phyloP scores from a whole-genome alignment of 2,888 invertebrate genomes.

The Mythimna loreyi region DNA sequence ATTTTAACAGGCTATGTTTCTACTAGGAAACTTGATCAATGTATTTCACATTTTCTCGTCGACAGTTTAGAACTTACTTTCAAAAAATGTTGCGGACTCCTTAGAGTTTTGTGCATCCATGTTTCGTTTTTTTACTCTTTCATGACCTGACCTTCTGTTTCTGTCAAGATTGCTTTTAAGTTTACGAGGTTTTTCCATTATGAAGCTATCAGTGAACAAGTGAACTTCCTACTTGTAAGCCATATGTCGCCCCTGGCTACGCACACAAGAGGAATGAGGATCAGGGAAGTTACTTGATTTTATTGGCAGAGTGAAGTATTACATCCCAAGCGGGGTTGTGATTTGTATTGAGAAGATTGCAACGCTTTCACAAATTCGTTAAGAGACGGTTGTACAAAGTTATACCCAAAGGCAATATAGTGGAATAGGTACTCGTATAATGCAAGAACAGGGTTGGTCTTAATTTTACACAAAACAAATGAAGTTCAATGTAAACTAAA shows the following conservation, averaged over 20 bases:
- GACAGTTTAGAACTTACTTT: neutral
- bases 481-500: constrained; percentile 36
- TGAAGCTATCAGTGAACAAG: constrained; percentile 22
- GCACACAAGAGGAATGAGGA: neutral
- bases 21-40: constrained; percentile 16
- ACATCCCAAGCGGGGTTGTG: no score
- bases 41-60: neutral
- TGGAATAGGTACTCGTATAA: no score
- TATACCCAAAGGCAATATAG: neutral
- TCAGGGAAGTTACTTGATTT: neutral
- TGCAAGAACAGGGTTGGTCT: neutral
- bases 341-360: neutral
- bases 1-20: constrained; percentile 42
- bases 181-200: constrained; percentile 42
- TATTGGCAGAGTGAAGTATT: neutral
- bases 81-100: neutral
- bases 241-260: constrained; percentile 2
- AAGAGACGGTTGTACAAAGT: no score
- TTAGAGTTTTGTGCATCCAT: constrained; percentile 15
- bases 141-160: constrained; percentile 29
- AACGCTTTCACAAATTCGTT: neutral
- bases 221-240: constrained; percentile 9
- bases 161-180: constrained; percentile 20
- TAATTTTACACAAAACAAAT: constrained; percentile 1
- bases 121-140: constrained; percentile 21